Evolutionary conservation across 2,888 invertebrate genomes (phyloP).

Genomic region (Axea sp.): DNA sequence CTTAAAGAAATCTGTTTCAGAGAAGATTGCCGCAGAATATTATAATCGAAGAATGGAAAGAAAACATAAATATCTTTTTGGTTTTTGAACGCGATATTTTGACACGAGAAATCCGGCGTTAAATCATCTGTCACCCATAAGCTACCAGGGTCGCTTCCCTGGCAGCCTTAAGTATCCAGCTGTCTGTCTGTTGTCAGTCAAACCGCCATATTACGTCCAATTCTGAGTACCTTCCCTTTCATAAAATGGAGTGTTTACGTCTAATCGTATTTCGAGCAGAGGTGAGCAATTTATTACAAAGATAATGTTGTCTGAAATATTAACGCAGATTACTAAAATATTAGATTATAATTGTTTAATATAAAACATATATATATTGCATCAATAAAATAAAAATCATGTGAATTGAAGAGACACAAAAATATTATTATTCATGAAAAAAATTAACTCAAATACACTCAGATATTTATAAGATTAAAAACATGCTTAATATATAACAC

Average conservation of each 20-base stretch:
- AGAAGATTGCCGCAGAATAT: slow-evolving; percentile 1
- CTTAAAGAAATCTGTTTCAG: slow-evolving; percentile 2
- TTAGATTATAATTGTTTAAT: too few species aligned
- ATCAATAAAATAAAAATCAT: too few species aligned
- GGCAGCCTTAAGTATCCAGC: slow-evolving; percentile 69
- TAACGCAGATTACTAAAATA: not conserved
- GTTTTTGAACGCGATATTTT: slow-evolving; percentile 65
- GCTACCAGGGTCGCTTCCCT: slow-evolving; percentile 64
- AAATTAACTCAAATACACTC: too few species aligned
- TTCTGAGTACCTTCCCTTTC: slow-evolving; percentile 62
- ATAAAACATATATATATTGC: too few species aligned
- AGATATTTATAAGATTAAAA: too few species aligned
- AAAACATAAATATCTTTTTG: slow-evolving; percentile 43
- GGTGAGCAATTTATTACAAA: slow-evolving; percentile 71
- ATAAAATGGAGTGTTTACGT: slow-evolving; percentile 71
- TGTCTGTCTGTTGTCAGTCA: slow-evolving; percentile 75
- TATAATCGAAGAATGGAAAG: slow-evolving; percentile 32
- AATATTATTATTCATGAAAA: too few species aligned
- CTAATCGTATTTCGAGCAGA: slow-evolving; percentile 69
- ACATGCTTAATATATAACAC: too few species aligned
- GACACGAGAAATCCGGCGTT: slow-evolving; percentile 71
- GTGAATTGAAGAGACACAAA: too few species aligned
- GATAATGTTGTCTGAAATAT: slow-evolving; percentile 29
- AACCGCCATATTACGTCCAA: slow-evolving; percentile 67
- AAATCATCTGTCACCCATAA: slow-evolving; percentile 73